Evolutionary conservation across 2,888 invertebrate species (phyloP), one percentile per base, ranked within the genome.

Genomic region (Mesoligia furuncula): DNA sequence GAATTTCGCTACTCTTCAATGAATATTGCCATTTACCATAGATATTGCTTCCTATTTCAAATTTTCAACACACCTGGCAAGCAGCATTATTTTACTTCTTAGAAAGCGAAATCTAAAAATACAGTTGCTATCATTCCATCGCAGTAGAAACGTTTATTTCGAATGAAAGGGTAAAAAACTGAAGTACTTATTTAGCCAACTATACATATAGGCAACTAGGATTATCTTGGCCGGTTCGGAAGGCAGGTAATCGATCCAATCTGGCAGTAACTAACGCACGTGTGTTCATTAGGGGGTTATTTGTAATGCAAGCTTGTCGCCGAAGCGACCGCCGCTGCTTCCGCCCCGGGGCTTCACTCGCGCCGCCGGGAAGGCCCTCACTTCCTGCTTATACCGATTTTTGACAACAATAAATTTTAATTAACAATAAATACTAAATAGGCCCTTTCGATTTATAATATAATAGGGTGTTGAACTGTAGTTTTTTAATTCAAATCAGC

Each of bases 221-320:
- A 79, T 87, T 87, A 85, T 78, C 75, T 78, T 79, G 69, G 64
- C 64, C 62, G 66, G 48, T 72, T 88, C 81, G 81, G 73, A 75
- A 79, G 77, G 83, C 89, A 93, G 93, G 93, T 93, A 93, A 91
- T 90, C 92, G 93, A 92, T 91, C 91, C 88, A 91, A 88, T 89
- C 87, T 87, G 83, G 85, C 83, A 88, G 88, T 89, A 88, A 89
- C 89, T 83, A 87, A 86, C 87, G 91, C 94, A 94, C 95, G 95
- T 95, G 95, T 90, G 93, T 95, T 93, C 95, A 94, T 95, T 95
- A 95, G 92, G 90, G 88, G 91, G 94, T 93, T 93, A 95, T 96
- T 96, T 95, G 95, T 96, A 96, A 95, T 94, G 94, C 95, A 94
- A 90, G 93, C 93, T 91, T 92, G 95, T 94, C 93, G 92, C 90